phyloP scores from a whole-genome alignment of 2,113 vertebrate genomes.

The Rhegmatorhina hoffmannsi region DNA sequence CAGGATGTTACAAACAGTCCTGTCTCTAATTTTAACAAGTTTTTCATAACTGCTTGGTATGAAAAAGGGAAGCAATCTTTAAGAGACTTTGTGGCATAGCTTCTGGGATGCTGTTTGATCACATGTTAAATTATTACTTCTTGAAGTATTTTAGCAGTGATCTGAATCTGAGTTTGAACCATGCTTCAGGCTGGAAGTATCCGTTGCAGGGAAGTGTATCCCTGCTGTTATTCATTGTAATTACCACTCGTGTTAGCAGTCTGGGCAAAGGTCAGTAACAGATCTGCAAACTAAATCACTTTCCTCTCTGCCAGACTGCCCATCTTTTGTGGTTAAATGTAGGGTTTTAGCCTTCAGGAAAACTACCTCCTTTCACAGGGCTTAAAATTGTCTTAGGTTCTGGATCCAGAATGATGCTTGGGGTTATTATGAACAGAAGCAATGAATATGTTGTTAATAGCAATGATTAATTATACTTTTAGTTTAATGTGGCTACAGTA shows the following conservation, averaged over 20 bases:
- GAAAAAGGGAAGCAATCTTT: background rate
- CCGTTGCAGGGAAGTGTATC: background rate
- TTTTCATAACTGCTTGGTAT: background rate
- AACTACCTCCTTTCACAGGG: background rate
- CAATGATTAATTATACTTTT: slow-evolving; percentile 40
- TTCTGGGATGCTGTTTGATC: background rate
- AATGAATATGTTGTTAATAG: slow-evolving; percentile 32
- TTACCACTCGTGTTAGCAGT: background rate
- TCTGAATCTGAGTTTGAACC: background rate
- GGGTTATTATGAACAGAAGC: background rate
- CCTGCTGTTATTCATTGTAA: background rate
- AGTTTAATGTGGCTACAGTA: slow-evolving; percentile 34
- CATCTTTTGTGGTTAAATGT: background rate
- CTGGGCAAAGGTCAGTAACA: slow-evolving; percentile 2
- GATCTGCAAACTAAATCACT: slow-evolving; percentile 8
- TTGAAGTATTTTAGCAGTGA: background rate
- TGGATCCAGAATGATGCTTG: background rate
- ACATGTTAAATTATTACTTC: background rate
- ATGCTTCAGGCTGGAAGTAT: background rate
- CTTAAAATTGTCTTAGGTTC: background rate
- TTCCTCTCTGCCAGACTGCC: background rate
- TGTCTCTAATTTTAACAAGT: background rate
- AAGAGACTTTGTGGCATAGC: background rate
- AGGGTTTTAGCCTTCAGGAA: slow-evolving; percentile 15
- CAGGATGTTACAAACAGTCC: background rate